Conservation (phyloP, 2,113 vertebrate species). For the Odobenus rosmarus region DNA sequence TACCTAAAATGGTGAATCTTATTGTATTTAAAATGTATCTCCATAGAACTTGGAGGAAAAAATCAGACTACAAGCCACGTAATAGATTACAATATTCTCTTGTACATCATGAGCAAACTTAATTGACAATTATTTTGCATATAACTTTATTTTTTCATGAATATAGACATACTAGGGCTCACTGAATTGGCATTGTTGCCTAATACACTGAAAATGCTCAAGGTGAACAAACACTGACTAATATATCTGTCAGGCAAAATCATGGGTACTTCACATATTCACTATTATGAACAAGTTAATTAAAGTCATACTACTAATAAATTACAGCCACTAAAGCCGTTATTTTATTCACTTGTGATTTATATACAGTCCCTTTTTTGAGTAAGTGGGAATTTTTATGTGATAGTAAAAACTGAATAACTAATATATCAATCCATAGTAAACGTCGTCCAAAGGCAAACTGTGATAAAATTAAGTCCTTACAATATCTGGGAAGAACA, state of each 20-base stretch:
- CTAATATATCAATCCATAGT: conserved; percentile 66
- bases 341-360: conserved; percentile 74
- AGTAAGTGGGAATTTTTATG: conserved; percentile 76
- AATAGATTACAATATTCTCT: background rate
- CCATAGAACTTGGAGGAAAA: background rate
- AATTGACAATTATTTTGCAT: conserved; percentile 30
- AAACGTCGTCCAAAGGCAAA: conserved; percentile 59
- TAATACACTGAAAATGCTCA: background rate
- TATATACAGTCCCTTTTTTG: conserved; percentile 61
- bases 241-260: conserved; percentile 15
- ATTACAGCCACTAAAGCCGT: conserved; percentile 60
- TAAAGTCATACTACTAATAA: conserved; percentile 74
- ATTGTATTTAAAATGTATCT: conserved; percentile 7
- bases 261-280: conserved; percentile 37
- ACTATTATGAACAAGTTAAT: conserved; percentile 76
- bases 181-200: background rate
- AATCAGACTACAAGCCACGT: background rate
- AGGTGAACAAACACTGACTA: conserved; percentile 43
- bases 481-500: background rate
- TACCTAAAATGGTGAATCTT: background rate
- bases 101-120: background rate
- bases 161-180: background rate
- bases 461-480: conserved; percentile 29
- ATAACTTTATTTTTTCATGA: background rate
- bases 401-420: conserved; percentile 77